Conservation (phyloP, 2,888 invertebrate genomes). For the Dascillus cervinus region DNA sequence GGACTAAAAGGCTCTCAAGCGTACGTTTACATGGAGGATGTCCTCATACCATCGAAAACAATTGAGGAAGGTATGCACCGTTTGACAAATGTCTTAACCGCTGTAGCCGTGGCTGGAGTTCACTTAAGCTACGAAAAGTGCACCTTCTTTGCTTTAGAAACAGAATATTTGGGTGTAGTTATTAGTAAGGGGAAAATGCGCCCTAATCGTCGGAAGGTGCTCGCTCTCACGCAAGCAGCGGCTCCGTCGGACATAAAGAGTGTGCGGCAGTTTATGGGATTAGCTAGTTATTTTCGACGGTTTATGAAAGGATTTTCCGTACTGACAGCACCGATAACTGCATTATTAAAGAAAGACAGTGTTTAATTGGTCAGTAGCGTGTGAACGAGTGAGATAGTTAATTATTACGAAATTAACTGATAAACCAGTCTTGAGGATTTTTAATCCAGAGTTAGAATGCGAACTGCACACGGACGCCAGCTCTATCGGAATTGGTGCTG, state of each 20-base stretch:
- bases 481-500: conserved; percentile 3
- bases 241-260: conserved; percentile 16
- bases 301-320: no score
- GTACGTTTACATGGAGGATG: conserved; percentile 19
- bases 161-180: conserved; percentile 20
- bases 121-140: conserved; percentile 16
- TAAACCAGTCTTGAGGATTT: conserved; percentile 4
- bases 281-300: no score
- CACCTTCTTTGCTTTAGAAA: conserved; percentile 13
- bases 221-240: conserved; percentile 12
- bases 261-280: conserved; percentile 16
- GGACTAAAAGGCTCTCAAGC: conserved; percentile 14
- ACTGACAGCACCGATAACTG: conserved; percentile 17
- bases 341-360: conserved; percentile 11
- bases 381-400: conserved; percentile 1
- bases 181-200: conserved; percentile 12
- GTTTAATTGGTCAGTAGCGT: conserved; percentile 3
- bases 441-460: conserved; percentile 4
- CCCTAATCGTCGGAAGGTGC: conserved; percentile 17
- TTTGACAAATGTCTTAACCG: conserved; percentile 15
- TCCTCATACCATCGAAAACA: conserved; percentile 13
- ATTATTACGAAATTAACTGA: conserved; percentile 2
- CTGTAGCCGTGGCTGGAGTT: conserved; percentile 15
- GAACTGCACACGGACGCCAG: conserved; percentile 8
- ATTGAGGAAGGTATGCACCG: conserved; percentile 15